phyloP scores from a whole-genome alignment of 2,797 vertebrate species.

The Arremon aurantiirostris region DNA sequence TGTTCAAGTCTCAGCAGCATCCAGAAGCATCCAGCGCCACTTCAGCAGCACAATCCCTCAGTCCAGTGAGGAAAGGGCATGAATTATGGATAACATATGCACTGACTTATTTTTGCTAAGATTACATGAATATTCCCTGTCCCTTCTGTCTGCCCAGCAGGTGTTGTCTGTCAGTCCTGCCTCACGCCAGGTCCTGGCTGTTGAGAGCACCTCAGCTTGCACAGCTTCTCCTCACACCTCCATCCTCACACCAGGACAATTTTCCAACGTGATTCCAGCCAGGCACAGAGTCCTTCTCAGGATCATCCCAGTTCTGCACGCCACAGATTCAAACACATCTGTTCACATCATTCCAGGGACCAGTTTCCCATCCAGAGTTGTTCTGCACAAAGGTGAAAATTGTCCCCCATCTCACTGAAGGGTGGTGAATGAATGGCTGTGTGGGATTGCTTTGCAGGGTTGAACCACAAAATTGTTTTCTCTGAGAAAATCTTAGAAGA shows the following conservation, averaged over 20 bases:
- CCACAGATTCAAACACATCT: rapidly evolving
- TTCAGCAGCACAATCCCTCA: not conserved
- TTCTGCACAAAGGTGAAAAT: not conserved
- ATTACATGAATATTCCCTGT: not conserved
- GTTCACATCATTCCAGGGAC: not conserved
- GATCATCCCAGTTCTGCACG: not conserved
- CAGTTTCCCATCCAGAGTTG: not conserved
- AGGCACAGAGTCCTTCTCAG: not conserved
- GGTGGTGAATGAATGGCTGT: rapidly evolving
- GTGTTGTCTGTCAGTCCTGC: not conserved
- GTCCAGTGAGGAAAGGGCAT: not conserved
- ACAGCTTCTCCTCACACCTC: not conserved
- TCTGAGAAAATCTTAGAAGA: not conserved
- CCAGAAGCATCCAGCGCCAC: not conserved
- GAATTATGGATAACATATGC: not conserved
- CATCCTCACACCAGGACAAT: not conserved
- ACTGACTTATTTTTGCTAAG: not conserved
- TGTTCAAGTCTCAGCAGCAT: not conserved
- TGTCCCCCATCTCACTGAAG: too few relatives aligned
- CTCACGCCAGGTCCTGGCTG: not conserved
- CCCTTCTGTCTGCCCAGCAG: not conserved
- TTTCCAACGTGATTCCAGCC: not conserved
- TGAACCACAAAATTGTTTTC: not conserved
- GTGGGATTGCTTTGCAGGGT: not conserved
- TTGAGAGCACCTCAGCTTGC: not conserved